Conservation (phyloP, 2,888 invertebrate genomes). For the Drosophila cognata region DNA sequence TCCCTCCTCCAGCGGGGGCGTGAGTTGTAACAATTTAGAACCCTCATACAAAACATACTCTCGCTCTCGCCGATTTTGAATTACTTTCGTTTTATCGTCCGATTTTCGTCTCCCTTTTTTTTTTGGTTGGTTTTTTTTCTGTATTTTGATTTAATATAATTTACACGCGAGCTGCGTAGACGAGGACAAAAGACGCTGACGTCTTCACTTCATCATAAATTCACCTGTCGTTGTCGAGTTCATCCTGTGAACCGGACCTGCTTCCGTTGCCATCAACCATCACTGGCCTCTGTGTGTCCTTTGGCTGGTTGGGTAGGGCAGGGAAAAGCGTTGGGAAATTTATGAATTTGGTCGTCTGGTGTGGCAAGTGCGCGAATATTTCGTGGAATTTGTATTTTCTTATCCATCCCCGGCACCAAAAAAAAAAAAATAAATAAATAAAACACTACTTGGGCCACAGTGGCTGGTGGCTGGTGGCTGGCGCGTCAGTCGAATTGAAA, state of each 20-base stretch:
- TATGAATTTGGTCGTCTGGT: conserved; percentile 61
- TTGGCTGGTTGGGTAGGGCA: conserved; percentile 5
- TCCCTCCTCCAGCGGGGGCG: conserved; percentile 37
- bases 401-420: not conserved
- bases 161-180: conserved; percentile 75
- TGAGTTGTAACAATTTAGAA: conserved; percentile 66
- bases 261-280: conserved; percentile 55
- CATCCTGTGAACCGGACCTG: conserved; percentile 67
- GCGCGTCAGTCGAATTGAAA: conserved; percentile 77
- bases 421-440: not conserved
- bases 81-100: conserved; percentile 77
- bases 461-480: conserved; percentile 31
- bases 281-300: conserved; percentile 21
- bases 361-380: conserved; percentile 76
- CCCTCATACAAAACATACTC: conserved; percentile 43
- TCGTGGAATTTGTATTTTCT: conserved; percentile 67
- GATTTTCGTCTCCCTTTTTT: not conserved
- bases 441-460: conserved; percentile 20
- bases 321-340: conserved; percentile 56
- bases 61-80: conserved; percentile 71
- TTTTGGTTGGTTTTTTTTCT: not conserved
- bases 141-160: conserved; percentile 52
- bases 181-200: conserved; percentile 62
- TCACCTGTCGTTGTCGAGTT: conserved; percentile 79
- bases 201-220: conserved; percentile 81